Conservation (phyloP, 1,140 invertebrate species). For the Pseudoatta argentina region DNA sequence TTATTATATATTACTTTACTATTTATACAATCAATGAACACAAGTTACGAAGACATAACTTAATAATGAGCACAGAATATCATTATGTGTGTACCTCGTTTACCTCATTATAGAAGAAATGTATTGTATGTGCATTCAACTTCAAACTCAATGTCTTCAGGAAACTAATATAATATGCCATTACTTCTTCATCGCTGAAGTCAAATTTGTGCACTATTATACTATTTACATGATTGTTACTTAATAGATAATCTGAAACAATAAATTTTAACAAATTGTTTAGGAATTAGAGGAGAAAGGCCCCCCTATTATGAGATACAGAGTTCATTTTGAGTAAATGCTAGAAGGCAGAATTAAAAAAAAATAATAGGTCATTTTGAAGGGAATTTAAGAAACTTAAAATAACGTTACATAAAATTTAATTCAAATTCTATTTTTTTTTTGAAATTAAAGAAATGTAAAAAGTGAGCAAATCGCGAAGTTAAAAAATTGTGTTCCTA, state of each 20-base stretch:
- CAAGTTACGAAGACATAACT: background rate
- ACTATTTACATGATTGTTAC: slow-evolving; percentile 99
- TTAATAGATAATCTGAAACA: slow-evolving; percentile 97
- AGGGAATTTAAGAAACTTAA: too few species aligned
- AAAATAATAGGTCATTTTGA: too few species aligned
- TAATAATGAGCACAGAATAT: slow-evolving; percentile 67
- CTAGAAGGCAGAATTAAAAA: too few species aligned
- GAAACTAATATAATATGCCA: slow-evolving; percentile 99
- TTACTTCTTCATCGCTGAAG: slow-evolving; percentile 99
- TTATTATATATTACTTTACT: slow-evolving; percentile 1
- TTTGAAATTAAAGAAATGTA: too few species aligned
- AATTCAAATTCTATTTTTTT: too few species aligned
- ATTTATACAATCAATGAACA: background rate
- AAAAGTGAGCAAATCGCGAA: too few species aligned
- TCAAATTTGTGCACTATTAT: slow-evolving; percentile 99
- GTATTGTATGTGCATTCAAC: slow-evolving; percentile 99
- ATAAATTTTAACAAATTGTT: slow-evolving; percentile 44
- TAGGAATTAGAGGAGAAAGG: too few species aligned
- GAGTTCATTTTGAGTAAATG: too few species aligned
- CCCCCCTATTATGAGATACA: too few species aligned
- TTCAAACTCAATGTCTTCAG: slow-evolving; percentile 99
- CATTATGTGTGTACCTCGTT: slow-evolving; percentile 83
- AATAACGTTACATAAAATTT: too few species aligned
- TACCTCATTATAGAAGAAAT: slow-evolving; percentile 99
- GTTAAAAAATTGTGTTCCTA: too few species aligned